phyloP scores from a whole-genome alignment of 2,888 invertebrate species.

The Thera obeliscata region DNA sequence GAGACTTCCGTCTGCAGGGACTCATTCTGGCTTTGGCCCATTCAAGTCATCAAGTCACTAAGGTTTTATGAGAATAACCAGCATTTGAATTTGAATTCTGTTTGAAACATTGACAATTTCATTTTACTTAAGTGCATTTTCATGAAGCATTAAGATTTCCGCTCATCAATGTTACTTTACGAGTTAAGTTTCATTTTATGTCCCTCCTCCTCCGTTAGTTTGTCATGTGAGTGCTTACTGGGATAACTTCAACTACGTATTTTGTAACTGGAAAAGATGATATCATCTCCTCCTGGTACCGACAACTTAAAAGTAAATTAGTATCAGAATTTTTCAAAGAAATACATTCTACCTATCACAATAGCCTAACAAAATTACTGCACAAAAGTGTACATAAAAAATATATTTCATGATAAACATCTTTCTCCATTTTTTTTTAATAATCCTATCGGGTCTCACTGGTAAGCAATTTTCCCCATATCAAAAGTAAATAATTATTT shows the following conservation, averaged over 20 bases:
- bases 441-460: too few relatives aligned
- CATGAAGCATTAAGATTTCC: constrained; percentile 3
- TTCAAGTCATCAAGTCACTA: too few relatives aligned
- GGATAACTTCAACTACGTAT: neutral
- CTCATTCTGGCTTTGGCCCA: too few relatives aligned
- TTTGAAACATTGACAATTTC: neutral
- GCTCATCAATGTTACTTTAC: constrained; percentile 24
- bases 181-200: constrained; percentile 29
- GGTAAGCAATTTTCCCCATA: too few relatives aligned
- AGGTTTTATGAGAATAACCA: too few relatives aligned
- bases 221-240: constrained; percentile 13
- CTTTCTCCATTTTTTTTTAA: too few relatives aligned
- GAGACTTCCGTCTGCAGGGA: too few relatives aligned
- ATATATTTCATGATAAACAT: too few relatives aligned
- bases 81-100: neutral
- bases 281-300: neutral
- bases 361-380: too few relatives aligned
- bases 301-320: neutral
- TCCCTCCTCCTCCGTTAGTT: constrained; percentile 8
- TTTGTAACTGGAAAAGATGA: neutral
- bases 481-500: too few relatives aligned
- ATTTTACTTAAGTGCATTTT: neutral
- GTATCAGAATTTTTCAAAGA: too few relatives aligned
- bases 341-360: too few relatives aligned
- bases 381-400: neutral